Evolutionary conservation across 2,113 vertebrate species (phyloP).

Genomic region (Nothobranchius furzeri): DNA sequence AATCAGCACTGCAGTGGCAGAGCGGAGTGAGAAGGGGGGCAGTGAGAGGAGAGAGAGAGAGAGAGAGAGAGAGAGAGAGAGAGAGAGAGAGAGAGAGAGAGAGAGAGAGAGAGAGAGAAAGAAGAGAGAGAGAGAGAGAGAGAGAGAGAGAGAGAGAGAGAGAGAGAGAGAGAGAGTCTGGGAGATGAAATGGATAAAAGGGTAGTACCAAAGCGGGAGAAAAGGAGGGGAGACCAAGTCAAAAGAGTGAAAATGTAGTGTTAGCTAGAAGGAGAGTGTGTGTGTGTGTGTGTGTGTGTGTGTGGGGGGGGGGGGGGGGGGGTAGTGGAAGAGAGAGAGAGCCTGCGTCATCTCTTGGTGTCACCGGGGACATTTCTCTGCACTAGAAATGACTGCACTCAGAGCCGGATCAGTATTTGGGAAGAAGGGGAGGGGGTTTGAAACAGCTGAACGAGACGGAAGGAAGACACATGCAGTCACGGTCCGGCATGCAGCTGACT

Average conservation of each 20-base stretch:
- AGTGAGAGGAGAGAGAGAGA: conserved; percentile 1
- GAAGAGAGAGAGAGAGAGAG: not conserved
- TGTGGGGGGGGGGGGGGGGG: conserved; percentile 18
- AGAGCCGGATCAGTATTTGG: conserved; percentile 62
- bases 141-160: not conserved
- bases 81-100: not conserved
- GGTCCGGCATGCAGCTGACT: conserved; percentile 64
- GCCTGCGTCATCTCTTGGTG: conserved; percentile 77
- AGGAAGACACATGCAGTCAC: conserved; percentile 59
- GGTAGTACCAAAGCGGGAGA: conserved; percentile 42
- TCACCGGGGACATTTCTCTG: conserved; percentile 79
- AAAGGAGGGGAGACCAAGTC: conserved; percentile 44
- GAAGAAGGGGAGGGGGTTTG: conserved; percentile 37
- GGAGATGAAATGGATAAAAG: conserved; percentile 58
- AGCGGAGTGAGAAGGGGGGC: conserved; percentile 61
- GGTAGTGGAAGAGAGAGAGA: conserved; percentile 58
- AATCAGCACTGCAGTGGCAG: conserved; percentile 80
- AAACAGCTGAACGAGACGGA: conserved; percentile 71
- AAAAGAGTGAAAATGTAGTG: conserved; percentile 63
- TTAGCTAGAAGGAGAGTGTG: conserved; percentile 19
- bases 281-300: conserved; percentile 30
- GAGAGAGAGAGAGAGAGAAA: conserved; percentile 1
- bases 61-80: conserved; percentile 1
- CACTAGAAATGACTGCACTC: conserved; percentile 78
- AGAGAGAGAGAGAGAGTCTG: conserved; percentile 12